phyloP scores from a whole-genome alignment of 2,888 invertebrate species.

The Junonia oenone region DNA sequence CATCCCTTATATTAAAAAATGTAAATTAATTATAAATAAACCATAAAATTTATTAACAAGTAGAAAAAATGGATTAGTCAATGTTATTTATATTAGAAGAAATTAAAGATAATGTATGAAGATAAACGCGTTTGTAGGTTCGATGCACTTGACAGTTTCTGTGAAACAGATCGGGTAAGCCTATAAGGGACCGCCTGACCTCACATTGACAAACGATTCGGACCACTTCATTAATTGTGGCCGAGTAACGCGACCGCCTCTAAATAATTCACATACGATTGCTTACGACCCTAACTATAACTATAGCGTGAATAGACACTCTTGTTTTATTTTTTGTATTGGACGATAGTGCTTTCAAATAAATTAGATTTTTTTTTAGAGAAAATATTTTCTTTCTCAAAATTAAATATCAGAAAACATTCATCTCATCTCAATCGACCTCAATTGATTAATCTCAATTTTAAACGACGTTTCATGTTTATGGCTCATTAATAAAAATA shows the following conservation, averaged over 20 bases:
- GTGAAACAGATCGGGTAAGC: constrained; percentile 51
- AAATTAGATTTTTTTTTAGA: too few species aligned
- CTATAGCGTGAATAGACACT: not conserved
- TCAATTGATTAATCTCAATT: not conserved
- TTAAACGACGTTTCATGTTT: not conserved
- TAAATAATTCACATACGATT: constrained; percentile 72
- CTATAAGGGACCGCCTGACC: constrained; percentile 44
- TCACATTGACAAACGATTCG: constrained; percentile 71
- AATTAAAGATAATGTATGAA: too few species aligned
- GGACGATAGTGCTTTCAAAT: not conserved
- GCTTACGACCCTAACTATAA: constrained; percentile 44
- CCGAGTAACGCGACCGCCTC: constrained; percentile 62
- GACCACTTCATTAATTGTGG: constrained; percentile 74
- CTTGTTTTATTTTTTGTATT: not conserved
- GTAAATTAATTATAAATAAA: too few species aligned
- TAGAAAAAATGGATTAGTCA: too few species aligned
- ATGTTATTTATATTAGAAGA: too few species aligned
- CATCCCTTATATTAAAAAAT: too few species aligned
- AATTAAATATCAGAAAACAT: too few species aligned
- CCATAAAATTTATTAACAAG: too few species aligned
- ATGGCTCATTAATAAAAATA: constrained; percentile 42
- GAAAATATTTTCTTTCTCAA: too few species aligned
- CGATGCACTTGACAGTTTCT: constrained; percentile 48
- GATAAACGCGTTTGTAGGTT: constrained; percentile 15
- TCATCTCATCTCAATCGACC: too few species aligned